Evolutionary conservation across 2,113 vertebrate species (phyloP).

Genomic region (Steatornis caripensis): DNA sequence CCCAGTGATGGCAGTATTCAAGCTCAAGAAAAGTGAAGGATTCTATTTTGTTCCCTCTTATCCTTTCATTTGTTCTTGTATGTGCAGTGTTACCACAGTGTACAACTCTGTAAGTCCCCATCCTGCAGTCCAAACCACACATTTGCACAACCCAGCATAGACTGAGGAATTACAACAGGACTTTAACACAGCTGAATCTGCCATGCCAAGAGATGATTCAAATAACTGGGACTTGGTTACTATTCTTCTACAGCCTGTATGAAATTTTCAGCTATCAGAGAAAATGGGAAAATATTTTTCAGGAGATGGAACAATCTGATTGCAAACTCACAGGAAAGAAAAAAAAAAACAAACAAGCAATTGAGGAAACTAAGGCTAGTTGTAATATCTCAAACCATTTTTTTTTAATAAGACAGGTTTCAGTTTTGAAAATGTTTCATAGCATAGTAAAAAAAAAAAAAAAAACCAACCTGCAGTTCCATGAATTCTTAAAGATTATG

Average conservation of each 20-base stretch:
- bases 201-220: rapidly evolving
- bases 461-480: not conserved
- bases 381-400: not conserved
- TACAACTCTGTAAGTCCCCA: not conserved
- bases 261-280: not conserved
- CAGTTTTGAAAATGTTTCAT: not conserved
- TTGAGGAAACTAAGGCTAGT: not conserved
- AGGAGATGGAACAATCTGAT: not conserved
- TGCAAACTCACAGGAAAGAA: not conserved
- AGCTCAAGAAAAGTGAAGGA: not conserved
- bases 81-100: rapidly evolving
- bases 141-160: not conserved
- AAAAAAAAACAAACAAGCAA: not conserved
- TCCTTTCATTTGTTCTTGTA: not conserved
- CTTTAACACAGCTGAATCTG: not conserved
- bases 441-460: too few relatives aligned
- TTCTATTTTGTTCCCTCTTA: not conserved
- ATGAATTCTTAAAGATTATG: not conserved
- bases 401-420: not conserved
- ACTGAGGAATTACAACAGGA: not conserved
- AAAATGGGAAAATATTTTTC: not conserved
- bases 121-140: not conserved
- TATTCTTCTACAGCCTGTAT: not conserved
- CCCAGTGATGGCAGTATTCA: not conserved
- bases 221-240: not conserved